Evolutionary conservation across 2,888 invertebrate species (phyloP).

Genomic region (Drosophila parthenogenetica): DNA sequence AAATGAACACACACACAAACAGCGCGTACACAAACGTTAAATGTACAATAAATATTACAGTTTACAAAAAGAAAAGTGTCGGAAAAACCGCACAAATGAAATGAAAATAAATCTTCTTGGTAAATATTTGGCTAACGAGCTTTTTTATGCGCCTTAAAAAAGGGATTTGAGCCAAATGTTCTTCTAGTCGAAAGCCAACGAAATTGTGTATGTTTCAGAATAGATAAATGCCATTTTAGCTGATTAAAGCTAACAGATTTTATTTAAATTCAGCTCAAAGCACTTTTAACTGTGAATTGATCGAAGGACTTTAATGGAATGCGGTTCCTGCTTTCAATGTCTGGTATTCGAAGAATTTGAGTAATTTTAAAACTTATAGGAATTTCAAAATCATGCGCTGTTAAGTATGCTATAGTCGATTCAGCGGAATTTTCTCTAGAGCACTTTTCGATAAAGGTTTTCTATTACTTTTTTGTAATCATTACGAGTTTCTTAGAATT

Average conservation of each 20-base stretch:
- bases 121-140: conserved; percentile 70
- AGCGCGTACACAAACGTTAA: conserved; percentile 57
- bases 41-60: conserved; percentile 69
- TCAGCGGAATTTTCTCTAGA: too few relatives aligned
- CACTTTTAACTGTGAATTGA: not conserved
- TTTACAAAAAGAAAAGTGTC: conserved; percentile 8
- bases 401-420: too few relatives aligned
- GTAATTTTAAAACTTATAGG: too few relatives aligned
- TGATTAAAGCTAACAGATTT: not conserved
- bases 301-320: too few relatives aligned
- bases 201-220: conserved; percentile 1
- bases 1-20: conserved; percentile 53
- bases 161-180: conserved; percentile 25
- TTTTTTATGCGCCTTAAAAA: conserved; percentile 37
- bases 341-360: too few relatives aligned
- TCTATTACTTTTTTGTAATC: too few relatives aligned
- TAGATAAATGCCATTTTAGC: conserved; percentile 33
- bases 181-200: conserved; percentile 12
- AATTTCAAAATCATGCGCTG: too few relatives aligned
- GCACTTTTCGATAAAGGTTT: too few relatives aligned
- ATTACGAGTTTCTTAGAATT: too few relatives aligned
- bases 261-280: not conserved
- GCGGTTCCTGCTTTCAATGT: too few relatives aligned
- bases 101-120: conserved; percentile 65
- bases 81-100: conserved; percentile 49